phyloP scores from a whole-genome alignment of 2,113 vertebrate genomes.

The Xenus cinereus region DNA sequence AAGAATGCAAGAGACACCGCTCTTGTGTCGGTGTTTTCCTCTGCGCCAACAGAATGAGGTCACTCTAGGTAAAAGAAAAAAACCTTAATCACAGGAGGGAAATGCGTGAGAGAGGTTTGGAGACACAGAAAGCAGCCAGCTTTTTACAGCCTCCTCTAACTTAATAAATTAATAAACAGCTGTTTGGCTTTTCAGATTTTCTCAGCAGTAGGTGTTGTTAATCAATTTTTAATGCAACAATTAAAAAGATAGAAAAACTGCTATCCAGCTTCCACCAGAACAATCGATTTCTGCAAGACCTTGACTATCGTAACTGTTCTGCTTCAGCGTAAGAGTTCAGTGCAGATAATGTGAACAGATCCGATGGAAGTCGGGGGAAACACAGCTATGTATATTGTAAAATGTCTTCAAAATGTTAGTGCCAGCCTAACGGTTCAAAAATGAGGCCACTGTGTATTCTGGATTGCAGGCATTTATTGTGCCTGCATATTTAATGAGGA shows the following conservation, averaged over 20 bases:
- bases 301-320: not conserved
- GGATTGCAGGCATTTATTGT: not conserved
- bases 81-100: not conserved
- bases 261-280: slow-evolving; percentile 22
- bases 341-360: not conserved
- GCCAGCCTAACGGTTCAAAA: not conserved
- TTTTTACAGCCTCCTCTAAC: not conserved
- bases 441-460: not conserved
- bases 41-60: not conserved
- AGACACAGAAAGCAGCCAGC: not conserved
- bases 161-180: slow-evolving; percentile 52
- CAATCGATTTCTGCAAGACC: slow-evolving; percentile 49
- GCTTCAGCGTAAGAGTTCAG: slow-evolving; percentile 1
- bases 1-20: not conserved
- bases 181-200: slow-evolving; percentile 34
- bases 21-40: not conserved
- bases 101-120: not conserved
- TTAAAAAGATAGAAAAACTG: slow-evolving; percentile 22
- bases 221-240: slow-evolving; percentile 65
- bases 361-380: not conserved
- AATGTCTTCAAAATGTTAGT: not conserved
- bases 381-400: not conserved
- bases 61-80: slow-evolving; percentile 39
- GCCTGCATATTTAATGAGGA: slow-evolving; percentile 1
- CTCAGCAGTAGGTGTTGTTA: slow-evolving; percentile 57